Base-by-base conservation (phyloP, 2,113 vertebrate species). In the Phainopepla nitens region DNA sequence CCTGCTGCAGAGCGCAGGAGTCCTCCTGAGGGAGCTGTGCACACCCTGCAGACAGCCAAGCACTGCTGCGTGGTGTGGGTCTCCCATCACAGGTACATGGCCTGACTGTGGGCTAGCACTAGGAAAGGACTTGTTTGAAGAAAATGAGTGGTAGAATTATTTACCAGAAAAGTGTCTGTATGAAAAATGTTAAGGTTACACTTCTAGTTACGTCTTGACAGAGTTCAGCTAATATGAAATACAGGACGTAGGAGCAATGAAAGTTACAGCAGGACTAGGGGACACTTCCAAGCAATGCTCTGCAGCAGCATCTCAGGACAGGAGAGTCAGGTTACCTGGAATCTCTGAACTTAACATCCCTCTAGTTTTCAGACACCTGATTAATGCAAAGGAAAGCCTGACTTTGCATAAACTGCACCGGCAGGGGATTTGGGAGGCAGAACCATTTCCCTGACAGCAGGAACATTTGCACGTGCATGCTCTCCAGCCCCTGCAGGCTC, bases 31-130 rank as follows among this genome's bases (percentile, higher is more conserved):
- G 27, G 3, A 20, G 29, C 50, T 50, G 31, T 12, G 45, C 49
- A 65, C 22, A 10, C 22, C 20, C 17, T 62, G 9, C 42, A 22
- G 22, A 16, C 3, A 47, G 24, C 53, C 4, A 23, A 44, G 36
- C 13, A 5, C 41, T 19, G 42, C 20, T 1, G 49, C 7, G 1
- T 3, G 0, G 27, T 2, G 31, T 49, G 15, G 16, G 24, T 14
- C 3, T 24, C 41, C 29, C 22, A 9, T 20, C n/a, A n/a, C 0
- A 0, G 22, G 13, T 13, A 36, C 1, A 1, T 3, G 42, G 41
- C 78, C 64, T 2, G 8, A 56, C 29, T 8, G 6, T 44, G 35
- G 1, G 0, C 10, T 36, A 33, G 49, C 33, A 42, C 18, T 7
- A 44, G 8, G 3, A 2, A 64, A 79, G 24, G 3, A 16, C 33